phyloP scores from a whole-genome alignment of 1,140 invertebrate species.

The Tribolium madens region DNA sequence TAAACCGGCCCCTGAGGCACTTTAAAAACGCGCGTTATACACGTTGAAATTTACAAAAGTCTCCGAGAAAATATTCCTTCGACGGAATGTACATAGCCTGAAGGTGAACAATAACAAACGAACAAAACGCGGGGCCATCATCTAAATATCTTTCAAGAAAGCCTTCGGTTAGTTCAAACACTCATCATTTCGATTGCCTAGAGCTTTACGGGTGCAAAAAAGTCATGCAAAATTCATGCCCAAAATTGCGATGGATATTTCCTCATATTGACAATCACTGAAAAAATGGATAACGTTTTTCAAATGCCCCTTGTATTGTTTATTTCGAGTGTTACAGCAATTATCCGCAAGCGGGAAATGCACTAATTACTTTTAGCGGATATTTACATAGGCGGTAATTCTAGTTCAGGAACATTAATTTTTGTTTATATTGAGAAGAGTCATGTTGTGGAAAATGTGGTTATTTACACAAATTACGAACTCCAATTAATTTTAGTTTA shows the following conservation, averaged over 20 bases:
- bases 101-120: conserved; percentile 47
- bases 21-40: background rate
- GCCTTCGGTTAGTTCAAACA: conserved; percentile 42
- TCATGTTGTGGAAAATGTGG: background rate
- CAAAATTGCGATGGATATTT: too few species aligned
- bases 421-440: conserved; percentile 3
- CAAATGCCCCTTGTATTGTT: conserved; percentile 23
- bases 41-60: conserved; percentile 9
- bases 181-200: conserved; percentile 33
- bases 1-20: background rate
- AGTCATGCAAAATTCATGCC: conserved; percentile 46
- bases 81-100: conserved; percentile 43
- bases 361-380: conserved; percentile 39
- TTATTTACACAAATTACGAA: background rate
- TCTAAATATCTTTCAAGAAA: conserved; percentile 46
- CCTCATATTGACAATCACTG: conserved; percentile 20
- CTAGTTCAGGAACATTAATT: conserved; percentile 15
- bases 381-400: conserved; percentile 11
- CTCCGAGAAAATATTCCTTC: conserved; percentile 16
- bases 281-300: conserved; percentile 6
- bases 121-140: conserved; percentile 44
- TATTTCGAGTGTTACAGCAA: conserved; percentile 14
- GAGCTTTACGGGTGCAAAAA: conserved; percentile 1
- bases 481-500: background rate
- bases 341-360: conserved; percentile 29